Conservation (phyloP, 2,113 vertebrate genomes). For the Hemiprocne comata region DNA sequence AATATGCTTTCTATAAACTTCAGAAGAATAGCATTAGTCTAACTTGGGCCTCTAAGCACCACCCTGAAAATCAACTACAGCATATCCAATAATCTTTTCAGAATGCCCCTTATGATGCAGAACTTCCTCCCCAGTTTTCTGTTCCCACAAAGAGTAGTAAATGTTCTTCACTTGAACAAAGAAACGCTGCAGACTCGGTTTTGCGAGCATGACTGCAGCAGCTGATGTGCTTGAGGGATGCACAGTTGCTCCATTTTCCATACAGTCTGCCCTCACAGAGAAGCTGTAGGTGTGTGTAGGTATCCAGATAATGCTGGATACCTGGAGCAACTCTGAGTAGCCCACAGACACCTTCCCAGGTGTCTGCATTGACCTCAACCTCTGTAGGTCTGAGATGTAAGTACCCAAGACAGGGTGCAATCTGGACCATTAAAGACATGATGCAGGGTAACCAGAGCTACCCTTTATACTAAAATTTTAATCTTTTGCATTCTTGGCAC, state of each 20-base stretch:
- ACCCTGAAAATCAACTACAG: slow-evolving; percentile 29
- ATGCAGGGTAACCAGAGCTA: neutral
- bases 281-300: neutral
- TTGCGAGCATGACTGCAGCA: neutral
- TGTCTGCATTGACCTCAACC: neutral
- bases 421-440: neutral
- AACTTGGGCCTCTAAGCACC: neutral
- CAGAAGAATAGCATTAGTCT: slow-evolving; percentile 33
- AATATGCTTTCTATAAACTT: slow-evolving; percentile 63
- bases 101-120: neutral
- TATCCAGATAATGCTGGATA: neutral
- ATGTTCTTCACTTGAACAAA: neutral
- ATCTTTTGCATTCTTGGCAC: neutral
- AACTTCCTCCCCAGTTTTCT: neutral
- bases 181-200: neutral
- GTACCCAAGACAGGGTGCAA: neutral
- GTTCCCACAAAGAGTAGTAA: neutral
- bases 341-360: neutral
- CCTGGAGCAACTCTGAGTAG: neutral
- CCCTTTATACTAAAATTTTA: neutral
- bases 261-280: neutral
- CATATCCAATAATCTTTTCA: slow-evolving; percentile 1
- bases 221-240: neutral
- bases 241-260: neutral
- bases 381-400: neutral